Evolutionary conservation across 2,113 vertebrate genomes (phyloP), one percentile per base, ranked within the genome.

Genomic region (Pachypanchax playfairii): DNA sequence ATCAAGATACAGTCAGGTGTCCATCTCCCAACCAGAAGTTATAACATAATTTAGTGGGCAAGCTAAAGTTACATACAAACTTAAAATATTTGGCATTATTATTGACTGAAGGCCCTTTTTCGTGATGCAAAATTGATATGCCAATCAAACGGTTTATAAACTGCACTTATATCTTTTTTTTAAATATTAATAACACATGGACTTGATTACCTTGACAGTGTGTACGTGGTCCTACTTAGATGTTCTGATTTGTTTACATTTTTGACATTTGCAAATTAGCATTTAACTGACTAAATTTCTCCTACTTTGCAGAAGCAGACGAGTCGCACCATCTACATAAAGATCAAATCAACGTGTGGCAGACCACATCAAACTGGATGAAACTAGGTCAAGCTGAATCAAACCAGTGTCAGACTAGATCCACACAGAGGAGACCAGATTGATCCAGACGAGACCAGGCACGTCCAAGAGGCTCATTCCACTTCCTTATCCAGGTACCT

Each of bases 401-500:
- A n/a, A 48, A 72, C 53, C 60, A 51, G 33, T 66, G 36, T 25
- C n/a, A 68, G 66, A 80, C 70, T 71, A 77, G 25, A 72, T 43
- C 55, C 55, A 36, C 60, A 69, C 49, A 0, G 46, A 65, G 42
- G 41, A 20, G 56, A 77, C 56, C 73, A 46, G 57, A 59, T 65
- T 70, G 75, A 78, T 76, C 70, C 58, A 49, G n/a, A 38, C 58
- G 2, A 22, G 3, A 47, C 64, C 78, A 31, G 72, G 74, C 71
- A 53, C 18, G 0, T 67, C 46, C 64, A 73, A 73, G 61, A 83
- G 69, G 60, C 77, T 73, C 72, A 75, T 75, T 77, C 72, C 82
- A 78, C 82, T 82, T 80, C 80, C 73, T 67, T 77, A 77, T 78
- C 77, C 69, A 86, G 88, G 86, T 88, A 76, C 65, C 20, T 20